Evolutionary conservation across 2,888 invertebrate species (phyloP).

Genomic region (Apomyelois bistriatella): DNA sequence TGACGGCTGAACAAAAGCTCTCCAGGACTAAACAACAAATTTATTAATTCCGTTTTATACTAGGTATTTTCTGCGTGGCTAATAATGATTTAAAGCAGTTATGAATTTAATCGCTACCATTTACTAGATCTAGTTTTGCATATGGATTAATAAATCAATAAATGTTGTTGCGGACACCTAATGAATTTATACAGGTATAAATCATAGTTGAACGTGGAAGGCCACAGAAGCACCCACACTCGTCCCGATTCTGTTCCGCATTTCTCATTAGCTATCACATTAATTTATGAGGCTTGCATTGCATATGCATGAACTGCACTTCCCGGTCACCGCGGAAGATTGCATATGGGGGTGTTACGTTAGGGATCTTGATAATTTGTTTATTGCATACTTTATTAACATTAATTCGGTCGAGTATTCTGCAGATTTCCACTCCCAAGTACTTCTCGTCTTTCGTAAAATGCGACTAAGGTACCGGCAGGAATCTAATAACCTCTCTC

Average conservation of each 20-base stretch:
- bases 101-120: not conserved
- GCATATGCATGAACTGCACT: slow-evolving; percentile 44
- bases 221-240: slow-evolving; percentile 34
- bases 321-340: slow-evolving; percentile 23
- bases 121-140: not conserved
- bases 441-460: no score
- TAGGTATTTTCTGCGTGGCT: not conserved
- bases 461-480: not conserved
- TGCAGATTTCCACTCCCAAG: no score
- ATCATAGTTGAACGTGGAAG: slow-evolving; percentile 24
- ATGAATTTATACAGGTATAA: slow-evolving; percentile 18
- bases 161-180: not conserved
- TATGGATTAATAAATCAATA: slow-evolving; percentile 6
- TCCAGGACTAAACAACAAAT: not conserved
- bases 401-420: not conserved
- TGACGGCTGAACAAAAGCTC: not conserved
- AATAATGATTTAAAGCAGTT: not conserved
- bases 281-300: slow-evolving; percentile 52
- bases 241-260: slow-evolving; percentile 46
- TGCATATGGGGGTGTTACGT: slow-evolving; percentile 25
- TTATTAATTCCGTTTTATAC: not conserved
- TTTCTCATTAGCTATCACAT: slow-evolving; percentile 56
- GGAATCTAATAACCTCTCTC: no score
- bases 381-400: slow-evolving; percentile 2
- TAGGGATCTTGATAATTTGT: slow-evolving; percentile 14